A percentile compares a stretch with the other conserved stretches of the same genome.
phyloP scores from a whole-genome alignment of 2,113 vertebrate genomes.

The Diphyllodes magnificus region DNA sequence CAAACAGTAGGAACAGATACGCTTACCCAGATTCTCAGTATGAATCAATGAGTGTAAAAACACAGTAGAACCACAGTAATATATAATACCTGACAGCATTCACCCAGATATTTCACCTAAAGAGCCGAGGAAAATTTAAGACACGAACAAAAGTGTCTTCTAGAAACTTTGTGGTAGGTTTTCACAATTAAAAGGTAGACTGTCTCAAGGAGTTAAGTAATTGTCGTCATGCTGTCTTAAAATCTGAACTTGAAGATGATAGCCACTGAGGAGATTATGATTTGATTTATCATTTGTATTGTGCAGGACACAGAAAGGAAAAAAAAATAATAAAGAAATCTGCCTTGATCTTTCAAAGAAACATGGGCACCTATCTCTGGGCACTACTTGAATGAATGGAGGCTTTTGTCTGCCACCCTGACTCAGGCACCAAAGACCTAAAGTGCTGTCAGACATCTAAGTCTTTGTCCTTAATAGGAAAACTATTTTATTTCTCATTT shows the following conservation, averaged over 20 bases:
- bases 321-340: not conserved
- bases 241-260: not conserved
- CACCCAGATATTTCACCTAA: not conserved
- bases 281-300: not conserved
- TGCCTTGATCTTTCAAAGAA: not conserved
- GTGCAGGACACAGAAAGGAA: not conserved
- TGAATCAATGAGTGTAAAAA: not conserved
- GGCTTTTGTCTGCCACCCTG: not conserved
- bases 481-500: not conserved
- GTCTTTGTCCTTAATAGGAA: not conserved
- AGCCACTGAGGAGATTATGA: not conserved
- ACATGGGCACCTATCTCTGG: not conserved
- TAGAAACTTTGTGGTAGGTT: not conserved
- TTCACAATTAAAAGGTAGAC: not conserved
- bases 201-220: not conserved
- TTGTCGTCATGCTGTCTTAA: not conserved
- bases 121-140: not conserved
- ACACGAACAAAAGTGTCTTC: not conserved
- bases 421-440: not conserved
- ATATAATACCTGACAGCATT: not conserved
- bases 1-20: not conserved
- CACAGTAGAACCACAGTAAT: not conserved
- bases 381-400: not conserved
- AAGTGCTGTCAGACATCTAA: not conserved
- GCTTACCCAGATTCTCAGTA: not conserved